These are phyloP conservation scores for Bryconaethiops microstoma DNA, from an alignment of 2,797 vertebrate genomes.

Conservation along the genomic window DNA sequence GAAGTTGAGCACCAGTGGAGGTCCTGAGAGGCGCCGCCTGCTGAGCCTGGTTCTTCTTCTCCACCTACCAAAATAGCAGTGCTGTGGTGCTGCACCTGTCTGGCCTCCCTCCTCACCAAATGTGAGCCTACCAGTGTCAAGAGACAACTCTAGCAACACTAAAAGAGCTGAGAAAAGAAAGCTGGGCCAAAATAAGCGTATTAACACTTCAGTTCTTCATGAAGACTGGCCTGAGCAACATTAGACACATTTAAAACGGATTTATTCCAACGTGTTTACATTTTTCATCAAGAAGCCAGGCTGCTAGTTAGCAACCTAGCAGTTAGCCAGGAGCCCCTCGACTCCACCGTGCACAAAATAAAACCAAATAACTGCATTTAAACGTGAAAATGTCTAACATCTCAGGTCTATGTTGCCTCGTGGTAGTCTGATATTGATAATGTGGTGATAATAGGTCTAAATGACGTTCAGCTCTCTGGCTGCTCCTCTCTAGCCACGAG, in stretches of 20 bases:
- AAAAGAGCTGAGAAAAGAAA: neutral
- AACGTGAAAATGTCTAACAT: neutral
- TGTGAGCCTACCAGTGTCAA: slow-evolving; percentile 20
- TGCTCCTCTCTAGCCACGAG: slow-evolving; percentile 73
- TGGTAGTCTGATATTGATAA: too few relatives aligned
- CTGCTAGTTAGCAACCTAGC: neutral
- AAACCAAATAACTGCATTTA: neutral
- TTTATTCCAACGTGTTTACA: neutral
- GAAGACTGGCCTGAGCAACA: neutral
- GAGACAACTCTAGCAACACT: neutral
- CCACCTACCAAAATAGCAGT: slow-evolving; percentile 78
- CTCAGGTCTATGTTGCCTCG: neutral
- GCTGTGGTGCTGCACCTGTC: slow-evolving; percentile 74
- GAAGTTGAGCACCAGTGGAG: neutral
- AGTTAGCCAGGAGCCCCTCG: neutral
- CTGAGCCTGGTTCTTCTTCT: neutral
- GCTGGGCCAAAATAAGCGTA: neutral
- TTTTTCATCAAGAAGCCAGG: neutral
- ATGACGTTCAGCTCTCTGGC: slow-evolving; percentile 12
- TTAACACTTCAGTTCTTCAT: neutral
- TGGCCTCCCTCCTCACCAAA: slow-evolving; percentile 65
- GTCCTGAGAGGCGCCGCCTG: neutral
- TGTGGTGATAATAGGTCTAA: neutral
- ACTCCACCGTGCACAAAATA: neutral
- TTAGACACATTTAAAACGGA: neutral